phyloP scores from a whole-genome alignment of 2,888 invertebrate species.

The Diaperis boleti region DNA sequence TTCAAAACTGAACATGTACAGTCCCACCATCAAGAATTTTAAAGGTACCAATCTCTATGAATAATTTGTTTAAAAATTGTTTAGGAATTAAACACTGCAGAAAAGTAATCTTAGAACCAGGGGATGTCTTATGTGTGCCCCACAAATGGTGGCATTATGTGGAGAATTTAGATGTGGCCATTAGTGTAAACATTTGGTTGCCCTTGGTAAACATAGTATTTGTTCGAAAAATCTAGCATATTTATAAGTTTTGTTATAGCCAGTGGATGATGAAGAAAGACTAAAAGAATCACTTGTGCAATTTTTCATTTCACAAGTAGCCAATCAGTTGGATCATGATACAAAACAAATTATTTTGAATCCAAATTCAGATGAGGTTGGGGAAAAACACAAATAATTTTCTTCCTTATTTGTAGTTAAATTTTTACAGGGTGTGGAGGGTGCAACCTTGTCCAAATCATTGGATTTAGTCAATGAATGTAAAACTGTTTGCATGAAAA shows the following conservation, averaged over 20 bases:
- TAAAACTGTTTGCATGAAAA: constrained; percentile 37
- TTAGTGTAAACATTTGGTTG: constrained; percentile 78
- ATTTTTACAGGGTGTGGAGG: constrained; percentile 45
- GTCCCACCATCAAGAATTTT: constrained; percentile 70
- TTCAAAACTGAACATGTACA: constrained; percentile 84
- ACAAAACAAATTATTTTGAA: constrained; percentile 71
- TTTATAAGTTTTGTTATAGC: constrained; percentile 49
- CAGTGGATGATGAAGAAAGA: constrained; percentile 68
- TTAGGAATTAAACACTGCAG: constrained; percentile 55
- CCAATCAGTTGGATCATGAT: constrained; percentile 69
- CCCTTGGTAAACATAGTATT: constrained; percentile 72
- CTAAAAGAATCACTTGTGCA: constrained; percentile 77
- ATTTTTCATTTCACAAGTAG: constrained; percentile 74
- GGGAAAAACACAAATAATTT: neutral
- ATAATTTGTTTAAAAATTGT: neutral
- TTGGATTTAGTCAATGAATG: constrained; percentile 46
- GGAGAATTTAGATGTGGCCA: constrained; percentile 81
- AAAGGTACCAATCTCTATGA: constrained; percentile 61
- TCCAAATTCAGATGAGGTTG: constrained; percentile 73
- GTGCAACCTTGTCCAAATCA: constrained; percentile 28
- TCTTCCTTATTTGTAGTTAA: neutral
- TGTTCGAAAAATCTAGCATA: neutral
- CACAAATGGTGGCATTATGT: constrained; percentile 98
- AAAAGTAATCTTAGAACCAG: constrained; percentile 79
- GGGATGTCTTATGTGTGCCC: constrained; percentile 91